Evolutionary conservation across 2,113 vertebrate genomes (phyloP).

Genomic region (Rallus limicola): DNA sequence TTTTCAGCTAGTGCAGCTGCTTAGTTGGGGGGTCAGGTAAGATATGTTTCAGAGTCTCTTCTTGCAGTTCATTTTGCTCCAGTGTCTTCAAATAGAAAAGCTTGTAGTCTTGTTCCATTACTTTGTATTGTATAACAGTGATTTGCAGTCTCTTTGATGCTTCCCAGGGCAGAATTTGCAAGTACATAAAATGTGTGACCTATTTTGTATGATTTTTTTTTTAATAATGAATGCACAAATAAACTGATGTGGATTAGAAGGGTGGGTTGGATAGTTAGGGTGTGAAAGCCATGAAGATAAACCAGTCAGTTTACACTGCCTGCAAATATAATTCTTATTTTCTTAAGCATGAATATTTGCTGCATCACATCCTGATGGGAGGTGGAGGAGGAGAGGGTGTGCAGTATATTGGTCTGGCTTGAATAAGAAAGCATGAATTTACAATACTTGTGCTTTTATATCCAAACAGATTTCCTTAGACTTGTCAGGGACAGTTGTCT

Average conservation of each 20-base stretch:
- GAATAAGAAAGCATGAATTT: not conserved
- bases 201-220: not conserved
- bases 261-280: slow-evolving; percentile 30
- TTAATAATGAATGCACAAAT: slow-evolving; percentile 34
- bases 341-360: slow-evolving; percentile 3
- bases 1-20: not conserved
- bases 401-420: not conserved
- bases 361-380: not conserved
- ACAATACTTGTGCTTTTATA: not conserved
- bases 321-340: not conserved
- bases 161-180: slow-evolving; percentile 33
- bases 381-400: not conserved
- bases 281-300: slow-evolving; percentile 54
- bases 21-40: not conserved
- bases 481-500: slow-evolving; percentile 28
- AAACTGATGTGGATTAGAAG: slow-evolving; percentile 38
- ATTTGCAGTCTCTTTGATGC: not conserved
- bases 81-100: not conserved
- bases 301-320: slow-evolving; percentile 39
- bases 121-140: slow-evolving; percentile 7
- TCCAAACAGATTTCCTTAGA: not conserved
- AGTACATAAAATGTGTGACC: slow-evolving; percentile 55
- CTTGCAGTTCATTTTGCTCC: not conserved
- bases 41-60: not conserved
- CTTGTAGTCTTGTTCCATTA: not conserved